Evolutionary conservation across 2,797 vertebrate genomes (phyloP).

Genomic region (Borostomias antarcticus): DNA sequence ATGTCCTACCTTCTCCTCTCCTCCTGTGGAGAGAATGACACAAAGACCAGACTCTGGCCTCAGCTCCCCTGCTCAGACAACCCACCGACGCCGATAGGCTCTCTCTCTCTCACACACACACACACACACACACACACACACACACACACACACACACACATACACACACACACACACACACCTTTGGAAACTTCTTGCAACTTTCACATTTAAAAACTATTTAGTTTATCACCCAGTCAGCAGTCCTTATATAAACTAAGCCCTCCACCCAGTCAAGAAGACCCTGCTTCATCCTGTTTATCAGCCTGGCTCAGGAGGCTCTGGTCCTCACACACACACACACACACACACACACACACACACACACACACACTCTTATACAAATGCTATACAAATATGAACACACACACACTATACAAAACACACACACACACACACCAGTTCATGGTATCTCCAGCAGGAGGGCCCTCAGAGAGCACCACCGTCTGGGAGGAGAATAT

Average conservation of each 20-base stretch:
- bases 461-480: not conserved
- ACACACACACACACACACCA: slow-evolving; percentile 23
- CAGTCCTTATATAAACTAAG: slow-evolving; percentile 27
- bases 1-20: no score
- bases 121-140: no score
- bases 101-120: no score
- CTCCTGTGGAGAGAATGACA: no score
- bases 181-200: no score
- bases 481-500: not conserved
- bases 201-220: no score
- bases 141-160: not conserved
- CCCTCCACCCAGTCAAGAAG: no score
- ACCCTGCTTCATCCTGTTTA: slow-evolving; percentile 13
- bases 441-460: slow-evolving; percentile 7
- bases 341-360: not conserved
- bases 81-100: no score
- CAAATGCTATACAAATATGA: no score
- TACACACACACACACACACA: not conserved
- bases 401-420: slow-evolving; percentile 26
- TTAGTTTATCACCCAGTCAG: slow-evolving; percentile 28
- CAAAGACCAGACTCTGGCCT: no score
- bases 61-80: no score
- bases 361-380: not conserved
- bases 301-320: slow-evolving; percentile 26
- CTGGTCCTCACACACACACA: not conserved